A percentile compares a stretch with the other conserved stretches of the same genome.
Conservation (phyloP, 2,113 vertebrate species). For the Haemorhous mexicanus region DNA sequence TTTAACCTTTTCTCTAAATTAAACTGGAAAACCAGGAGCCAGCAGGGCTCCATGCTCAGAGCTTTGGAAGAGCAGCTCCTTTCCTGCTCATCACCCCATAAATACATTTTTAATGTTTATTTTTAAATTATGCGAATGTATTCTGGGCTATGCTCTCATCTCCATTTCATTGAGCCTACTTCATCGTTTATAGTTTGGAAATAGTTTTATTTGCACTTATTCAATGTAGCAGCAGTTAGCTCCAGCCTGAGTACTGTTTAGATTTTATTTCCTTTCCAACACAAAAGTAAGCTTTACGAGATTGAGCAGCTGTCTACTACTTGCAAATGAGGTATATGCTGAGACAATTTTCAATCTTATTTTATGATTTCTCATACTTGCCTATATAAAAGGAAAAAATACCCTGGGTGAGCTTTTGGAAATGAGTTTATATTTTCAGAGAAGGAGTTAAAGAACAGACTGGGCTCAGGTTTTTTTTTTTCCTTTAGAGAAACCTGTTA, state of each 20-base stretch:
- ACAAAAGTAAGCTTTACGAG: neutral
- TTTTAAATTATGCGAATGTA: neutral
- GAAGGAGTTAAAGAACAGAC: neutral
- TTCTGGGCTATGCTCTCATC: neutral
- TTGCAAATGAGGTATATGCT: neutral
- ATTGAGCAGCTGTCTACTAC: neutral
- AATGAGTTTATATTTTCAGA: neutral
- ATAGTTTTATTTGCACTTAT: neutral
- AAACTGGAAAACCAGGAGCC: neutral
- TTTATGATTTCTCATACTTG: neutral
- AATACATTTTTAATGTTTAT: neutral
- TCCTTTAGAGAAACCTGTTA: neutral
- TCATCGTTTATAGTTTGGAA: neutral
- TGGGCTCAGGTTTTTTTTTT: neutral
- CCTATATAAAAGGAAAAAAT: neutral
- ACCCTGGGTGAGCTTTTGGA: neutral
- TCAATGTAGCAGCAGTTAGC: neutral
- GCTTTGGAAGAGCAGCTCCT: neutral
- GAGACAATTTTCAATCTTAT: neutral
- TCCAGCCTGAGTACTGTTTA: neutral
- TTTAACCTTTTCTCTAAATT: slow-evolving; percentile 51
- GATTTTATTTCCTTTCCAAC: neutral
- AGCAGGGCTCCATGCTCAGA: neutral
- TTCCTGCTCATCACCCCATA: neutral
- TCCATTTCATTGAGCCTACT: neutral